Percentiles rank a stretch among this genome's conserved stretches.
Evolutionary conservation across 2,797 vertebrate species (phyloP).

Genomic region (Macrochelys suwanniensis): DNA sequence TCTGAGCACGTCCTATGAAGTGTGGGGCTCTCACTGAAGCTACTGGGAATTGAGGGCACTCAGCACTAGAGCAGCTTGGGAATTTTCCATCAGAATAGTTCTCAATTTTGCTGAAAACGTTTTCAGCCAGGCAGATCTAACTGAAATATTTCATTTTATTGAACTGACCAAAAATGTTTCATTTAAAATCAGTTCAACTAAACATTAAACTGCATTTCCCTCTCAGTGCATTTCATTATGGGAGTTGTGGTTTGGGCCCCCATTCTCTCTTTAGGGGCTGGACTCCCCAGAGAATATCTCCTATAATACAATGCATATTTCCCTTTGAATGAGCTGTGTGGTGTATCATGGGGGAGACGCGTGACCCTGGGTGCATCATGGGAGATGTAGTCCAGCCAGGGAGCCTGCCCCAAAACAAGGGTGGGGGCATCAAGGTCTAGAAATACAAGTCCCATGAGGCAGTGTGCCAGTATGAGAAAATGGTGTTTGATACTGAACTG

Average conservation of each 20-base stretch:
- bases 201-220: neutral
- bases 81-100: neutral
- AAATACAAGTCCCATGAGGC: too few relatives aligned
- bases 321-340: neutral
- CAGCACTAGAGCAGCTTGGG: rapidly evolving
- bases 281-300: neutral
- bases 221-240: rapidly evolving
- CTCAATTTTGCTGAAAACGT: rapidly evolving
- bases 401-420: neutral
- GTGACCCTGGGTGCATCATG: rapidly evolving
- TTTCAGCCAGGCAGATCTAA: neutral
- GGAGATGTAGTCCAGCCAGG: rapidly evolving
- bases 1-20: neutral
- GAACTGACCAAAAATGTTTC: neutral
- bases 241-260: rapidly evolving
- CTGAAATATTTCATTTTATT: rapidly evolving
- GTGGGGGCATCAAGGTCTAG: too few relatives aligned
- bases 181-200: neutral
- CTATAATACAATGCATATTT: neutral
- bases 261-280: rapidly evolving
- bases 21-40: rapidly evolving
- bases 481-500: too few relatives aligned
- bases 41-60: neutral
- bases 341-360: neutral
- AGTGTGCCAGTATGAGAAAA: too few relatives aligned